Conservation (phyloP, 2,113 vertebrate species). For the Neolamprologus sp. region DNA sequence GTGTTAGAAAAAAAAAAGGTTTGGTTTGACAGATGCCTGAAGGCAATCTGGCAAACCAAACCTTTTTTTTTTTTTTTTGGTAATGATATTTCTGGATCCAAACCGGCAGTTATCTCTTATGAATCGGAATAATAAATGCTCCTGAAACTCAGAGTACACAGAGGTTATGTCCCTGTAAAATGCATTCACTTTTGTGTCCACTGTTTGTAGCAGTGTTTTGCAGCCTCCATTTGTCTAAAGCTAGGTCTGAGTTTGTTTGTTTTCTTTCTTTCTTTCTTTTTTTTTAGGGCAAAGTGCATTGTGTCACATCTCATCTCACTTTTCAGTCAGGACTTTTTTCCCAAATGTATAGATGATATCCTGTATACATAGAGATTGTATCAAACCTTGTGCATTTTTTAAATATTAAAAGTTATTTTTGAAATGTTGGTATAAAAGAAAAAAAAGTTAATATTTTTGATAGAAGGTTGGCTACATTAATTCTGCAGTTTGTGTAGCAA, state of each 20-base stretch:
- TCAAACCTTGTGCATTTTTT: constrained; percentile 9
- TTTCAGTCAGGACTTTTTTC: neutral
- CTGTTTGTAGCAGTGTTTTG: neutral
- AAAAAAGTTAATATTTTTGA: constrained; percentile 68
- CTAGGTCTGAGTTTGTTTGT: neutral
- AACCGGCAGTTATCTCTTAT: neutral
- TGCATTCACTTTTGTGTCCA: neutral
- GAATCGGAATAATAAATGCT: neutral
- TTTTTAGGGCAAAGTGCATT: neutral
- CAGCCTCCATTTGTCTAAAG: neutral
- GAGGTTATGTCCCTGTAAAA: neutral
- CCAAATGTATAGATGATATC: constrained; percentile 27
- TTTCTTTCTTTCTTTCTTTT: no score
- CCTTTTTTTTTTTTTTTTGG: neutral
- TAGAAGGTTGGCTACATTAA: constrained; percentile 39
- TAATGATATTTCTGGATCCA: neutral
- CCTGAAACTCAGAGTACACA: neutral
- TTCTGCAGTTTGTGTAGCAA: neutral
- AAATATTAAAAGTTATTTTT: constrained; percentile 67
- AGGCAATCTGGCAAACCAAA: neutral
- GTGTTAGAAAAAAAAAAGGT: neutral
- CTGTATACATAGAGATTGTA: constrained; percentile 20
- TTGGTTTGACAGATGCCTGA: neutral
- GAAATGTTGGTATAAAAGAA: constrained; percentile 32
- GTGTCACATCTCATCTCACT: neutral